Evolutionary conservation across 1,140 invertebrate species (phyloP).

Genomic region (Drosophila parabipectinata): DNA sequence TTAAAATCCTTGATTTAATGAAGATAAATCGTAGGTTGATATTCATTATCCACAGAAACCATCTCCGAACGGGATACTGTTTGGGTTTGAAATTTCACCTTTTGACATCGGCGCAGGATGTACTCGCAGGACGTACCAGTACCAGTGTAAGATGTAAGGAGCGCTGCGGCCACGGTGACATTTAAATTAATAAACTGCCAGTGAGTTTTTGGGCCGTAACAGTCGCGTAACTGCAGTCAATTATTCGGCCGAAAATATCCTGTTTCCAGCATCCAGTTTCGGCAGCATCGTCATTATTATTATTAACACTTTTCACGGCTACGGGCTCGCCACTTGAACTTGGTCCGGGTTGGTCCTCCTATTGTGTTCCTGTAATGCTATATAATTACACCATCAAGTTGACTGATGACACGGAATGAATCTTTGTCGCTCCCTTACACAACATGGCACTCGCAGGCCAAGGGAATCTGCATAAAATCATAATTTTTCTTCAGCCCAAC

Average conservation of each 20-base stretch:
- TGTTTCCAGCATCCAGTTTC: conserved; percentile 68
- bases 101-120: conserved; percentile 55
- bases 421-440: conserved; percentile 78
- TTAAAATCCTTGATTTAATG: conserved; percentile 58
- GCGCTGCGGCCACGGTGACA: conserved; percentile 50
- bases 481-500: conserved; percentile 68
- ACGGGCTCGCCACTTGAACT: conserved; percentile 64
- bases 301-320: conserved; percentile 74
- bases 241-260: conserved; percentile 68
- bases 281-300: conserved; percentile 61
- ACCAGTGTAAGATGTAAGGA: not conserved
- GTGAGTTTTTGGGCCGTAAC: conserved; percentile 38
- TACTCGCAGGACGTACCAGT: not conserved
- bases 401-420: conserved; percentile 84
- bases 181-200: conserved; percentile 79
- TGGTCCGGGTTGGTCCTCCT: conserved; percentile 30
- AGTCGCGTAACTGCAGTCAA: conserved; percentile 69
- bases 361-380: conserved; percentile 66
- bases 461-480: conserved; percentile 74
- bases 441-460: conserved; percentile 32
- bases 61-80: conserved; percentile 34
- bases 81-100: conserved; percentile 83
- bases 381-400: conserved; percentile 84
- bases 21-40: conserved; percentile 63
- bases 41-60: conserved; percentile 13